These are phyloP conservation scores for Andrena chrysosceles DNA, from an alignment of 2,888 invertebrate species.

Conservation along the genomic window DNA sequence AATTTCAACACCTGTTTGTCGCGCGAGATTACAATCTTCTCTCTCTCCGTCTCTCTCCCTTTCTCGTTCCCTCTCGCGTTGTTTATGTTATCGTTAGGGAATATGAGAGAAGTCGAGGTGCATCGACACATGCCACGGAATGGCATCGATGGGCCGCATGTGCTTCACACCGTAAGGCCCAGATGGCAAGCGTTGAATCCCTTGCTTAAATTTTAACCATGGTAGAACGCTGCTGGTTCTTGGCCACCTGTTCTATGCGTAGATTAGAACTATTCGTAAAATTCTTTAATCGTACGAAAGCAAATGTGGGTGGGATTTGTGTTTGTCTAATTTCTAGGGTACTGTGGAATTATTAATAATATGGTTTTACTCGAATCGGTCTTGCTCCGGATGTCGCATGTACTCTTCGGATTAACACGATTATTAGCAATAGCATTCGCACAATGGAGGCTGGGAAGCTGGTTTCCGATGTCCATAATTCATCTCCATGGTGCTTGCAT, in stretches of 20 bases:
- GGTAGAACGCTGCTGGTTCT: conserved; percentile 72
- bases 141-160: conserved; percentile 73
- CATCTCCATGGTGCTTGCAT: conserved; percentile 3
- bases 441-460: neutral
- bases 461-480: conserved; percentile 9
- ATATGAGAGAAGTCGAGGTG: conserved; percentile 41
- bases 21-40: neutral
- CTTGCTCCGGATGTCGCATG: too few species aligned
- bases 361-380: neutral
- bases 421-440: conserved; percentile 5
- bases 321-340: neutral
- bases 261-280: conserved; percentile 62
- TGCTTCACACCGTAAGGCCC: conserved; percentile 74
- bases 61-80: neutral
- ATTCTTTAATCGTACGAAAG: conserved; percentile 45
- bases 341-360: neutral
- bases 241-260: conserved; percentile 79
- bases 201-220: conserved; percentile 81
- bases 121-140: conserved; percentile 33
- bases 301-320: neutral
- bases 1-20: neutral
- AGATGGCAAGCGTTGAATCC: conserved; percentile 83
- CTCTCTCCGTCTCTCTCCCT: too few species aligned
- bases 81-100: conserved; percentile 14
- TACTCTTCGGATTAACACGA: neutral